phyloP scores from a whole-genome alignment of 2,797 vertebrate genomes.

The Apogon talboti region DNA sequence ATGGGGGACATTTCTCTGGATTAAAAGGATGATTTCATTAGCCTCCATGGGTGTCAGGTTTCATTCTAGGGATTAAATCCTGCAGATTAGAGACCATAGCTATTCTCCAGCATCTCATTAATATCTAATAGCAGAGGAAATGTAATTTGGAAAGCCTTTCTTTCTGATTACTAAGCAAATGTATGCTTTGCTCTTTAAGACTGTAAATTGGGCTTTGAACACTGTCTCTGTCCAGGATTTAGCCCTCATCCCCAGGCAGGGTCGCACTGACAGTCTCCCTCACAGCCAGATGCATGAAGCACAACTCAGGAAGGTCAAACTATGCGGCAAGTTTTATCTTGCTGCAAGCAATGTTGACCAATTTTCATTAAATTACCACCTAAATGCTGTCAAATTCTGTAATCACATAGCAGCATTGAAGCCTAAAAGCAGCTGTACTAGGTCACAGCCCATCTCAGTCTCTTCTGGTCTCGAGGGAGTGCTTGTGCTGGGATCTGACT shows the following conservation, averaged over 20 bases:
- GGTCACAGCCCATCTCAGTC: constrained; percentile 39
- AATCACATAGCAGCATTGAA: constrained; percentile 35
- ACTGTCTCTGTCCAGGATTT: constrained; percentile 63
- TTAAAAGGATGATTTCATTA: constrained; percentile 88
- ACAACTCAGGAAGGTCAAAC: constrained; percentile 61
- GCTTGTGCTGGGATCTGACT: constrained; percentile 48
- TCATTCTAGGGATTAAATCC: constrained; percentile 85
- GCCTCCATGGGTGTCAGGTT: constrained; percentile 83
- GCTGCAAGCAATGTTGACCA: constrained; percentile 41
- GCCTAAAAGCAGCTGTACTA: constrained; percentile 15
- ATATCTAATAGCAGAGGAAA: constrained; percentile 82
- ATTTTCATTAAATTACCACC: constrained; percentile 33
- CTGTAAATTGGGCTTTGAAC: constrained; percentile 70
- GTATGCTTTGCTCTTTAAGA: constrained; percentile 77
- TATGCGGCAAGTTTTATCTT: constrained; percentile 56
- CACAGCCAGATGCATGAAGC: constrained; percentile 15
- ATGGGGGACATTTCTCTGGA: constrained; percentile 78
- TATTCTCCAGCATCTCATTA: constrained; percentile 84
- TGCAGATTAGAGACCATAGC: constrained; percentile 80
- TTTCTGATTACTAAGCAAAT: constrained; percentile 82
- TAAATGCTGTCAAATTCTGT: constrained; percentile 25
- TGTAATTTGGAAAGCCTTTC: constrained; percentile 80
- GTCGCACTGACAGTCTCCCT: constrained; percentile 32
- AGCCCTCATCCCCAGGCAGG: constrained; percentile 39
- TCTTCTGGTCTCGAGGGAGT: constrained; percentile 33